Evolutionary conservation across 2,888 invertebrate species (phyloP), one percentile per base, ranked within the genome.

Genomic region (Papilio protenor): DNA sequence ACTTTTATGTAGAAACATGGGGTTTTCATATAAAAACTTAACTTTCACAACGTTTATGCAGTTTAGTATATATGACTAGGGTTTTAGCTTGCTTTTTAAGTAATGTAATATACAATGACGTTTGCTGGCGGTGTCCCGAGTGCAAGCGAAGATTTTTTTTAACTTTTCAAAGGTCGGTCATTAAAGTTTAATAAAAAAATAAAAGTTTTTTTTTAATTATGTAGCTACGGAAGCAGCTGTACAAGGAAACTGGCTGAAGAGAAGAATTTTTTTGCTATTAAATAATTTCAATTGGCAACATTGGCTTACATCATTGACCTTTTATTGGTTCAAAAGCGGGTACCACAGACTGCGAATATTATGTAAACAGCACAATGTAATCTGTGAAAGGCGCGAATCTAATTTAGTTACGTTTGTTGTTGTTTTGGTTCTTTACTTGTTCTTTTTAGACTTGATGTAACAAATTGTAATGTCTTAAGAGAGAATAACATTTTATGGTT

Each of bases 301-400:
- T 33, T 75, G 61, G n/a, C n/a, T 75, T 75, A 75, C 27, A 49
- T 75, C 66, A 75, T 49, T 75, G 33, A 52, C 64, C 8, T 61
- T 74, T 75, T 52, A 27, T 55, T 27, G n/a, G 72, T 55, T 69
- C n/a, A 64, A 64, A 75, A 75, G 1, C 47, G 14, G 47, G 16
- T 61, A 33, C n/a, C 45, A n/a, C 27, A 40, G 52, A 64, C 18
- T 47, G 0, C n/a, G 12, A 52, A n/a, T 4, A 5, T 64, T 64
- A 52, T 52, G 14, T 52, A 75, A 75, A 75, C 33, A 47, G 27
- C n/a, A 75, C 74, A 47, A 64, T 10, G 52, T 64, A 52, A 52
- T 75, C 33, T 75, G 73, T 74, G 73, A 74, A 74, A 61, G 47
- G 49, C 45, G 27, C 61, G 61, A 74, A 61, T 61, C 27, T 59